Conservation (phyloP, 2,797 vertebrate genomes). For the Nothura maculosa region DNA sequence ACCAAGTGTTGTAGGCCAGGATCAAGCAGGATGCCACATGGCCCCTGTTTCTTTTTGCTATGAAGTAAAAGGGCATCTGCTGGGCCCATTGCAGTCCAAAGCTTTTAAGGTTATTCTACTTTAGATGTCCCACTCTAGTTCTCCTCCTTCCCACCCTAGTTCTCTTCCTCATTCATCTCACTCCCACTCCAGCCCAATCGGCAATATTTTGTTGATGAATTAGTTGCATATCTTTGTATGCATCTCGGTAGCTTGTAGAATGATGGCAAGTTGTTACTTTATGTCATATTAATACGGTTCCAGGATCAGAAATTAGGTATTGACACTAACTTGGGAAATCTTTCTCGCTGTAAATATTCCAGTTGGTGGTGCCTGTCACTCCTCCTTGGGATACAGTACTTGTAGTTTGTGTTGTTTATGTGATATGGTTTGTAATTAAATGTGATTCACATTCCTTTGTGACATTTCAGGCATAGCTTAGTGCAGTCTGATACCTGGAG, state of each 20-base stretch:
- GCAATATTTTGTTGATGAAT: not conserved
- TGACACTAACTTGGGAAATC: not conserved
- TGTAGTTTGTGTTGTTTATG: slow-evolving; percentile 4
- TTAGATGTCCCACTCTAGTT: not conserved
- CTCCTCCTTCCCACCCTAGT: not conserved
- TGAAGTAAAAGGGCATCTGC: not conserved
- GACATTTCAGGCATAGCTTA: slow-evolving; percentile 9
- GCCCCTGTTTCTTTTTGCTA: not conserved
- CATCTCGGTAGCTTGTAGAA: not conserved
- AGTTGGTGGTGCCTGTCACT: not conserved
- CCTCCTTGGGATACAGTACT: not conserved
- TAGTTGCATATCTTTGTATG: not conserved
- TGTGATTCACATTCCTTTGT: slow-evolving; percentile 19
- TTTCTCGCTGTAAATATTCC: not conserved
- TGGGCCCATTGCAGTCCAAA: not conserved
- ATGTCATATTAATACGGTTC: not conserved
- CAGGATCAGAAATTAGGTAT: not conserved
- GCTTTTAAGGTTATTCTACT: not conserved
- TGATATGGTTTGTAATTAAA: not conserved
- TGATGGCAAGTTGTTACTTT: not conserved
- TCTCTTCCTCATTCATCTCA: not conserved
- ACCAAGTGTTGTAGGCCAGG: not conserved
- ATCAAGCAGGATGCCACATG: not conserved
- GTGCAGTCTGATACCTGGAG: slow-evolving; percentile 10
- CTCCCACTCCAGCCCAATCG: not conserved